phyloP scores from a whole-genome alignment of 2,888 invertebrate species.

The Protonemura montana region DNA sequence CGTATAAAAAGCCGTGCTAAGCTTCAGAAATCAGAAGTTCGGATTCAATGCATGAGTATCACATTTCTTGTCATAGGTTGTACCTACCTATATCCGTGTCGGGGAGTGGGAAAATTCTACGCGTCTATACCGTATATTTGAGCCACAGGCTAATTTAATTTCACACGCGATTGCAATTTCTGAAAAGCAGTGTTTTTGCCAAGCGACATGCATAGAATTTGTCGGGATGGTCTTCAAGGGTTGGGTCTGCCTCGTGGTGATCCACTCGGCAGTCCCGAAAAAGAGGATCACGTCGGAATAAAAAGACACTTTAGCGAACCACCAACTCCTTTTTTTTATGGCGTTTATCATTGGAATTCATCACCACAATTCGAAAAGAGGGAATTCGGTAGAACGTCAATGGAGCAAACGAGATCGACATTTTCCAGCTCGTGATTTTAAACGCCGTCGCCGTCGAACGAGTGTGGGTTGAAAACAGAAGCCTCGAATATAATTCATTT shows the following conservation, averaged over 20 bases:
- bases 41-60: background rate
- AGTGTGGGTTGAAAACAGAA: background rate
- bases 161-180: background rate
- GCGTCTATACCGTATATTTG: background rate
- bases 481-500: background rate
- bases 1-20: background rate
- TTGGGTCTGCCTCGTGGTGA: background rate
- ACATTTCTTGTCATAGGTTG: background rate
- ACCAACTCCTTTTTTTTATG: background rate
- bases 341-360: slow-evolving; percentile 25
- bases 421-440: background rate
- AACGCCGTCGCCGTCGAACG: background rate
- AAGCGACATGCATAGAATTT: background rate
- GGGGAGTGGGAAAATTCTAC: background rate
- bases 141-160: background rate
- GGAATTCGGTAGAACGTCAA: background rate
- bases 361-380: slow-evolving; percentile 18
- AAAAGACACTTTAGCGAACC: background rate
- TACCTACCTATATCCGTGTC: background rate
- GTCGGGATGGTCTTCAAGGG: background rate
- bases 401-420: background rate
- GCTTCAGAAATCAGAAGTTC: background rate
- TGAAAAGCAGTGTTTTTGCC: background rate
- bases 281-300: background rate
- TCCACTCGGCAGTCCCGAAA: background rate